Percentiles rank a stretch among this genome's conserved stretches.
These are phyloP conservation scores for Sardinella longiceps DNA, from an alignment of 2,797 vertebrate genomes.

Conservation along the genomic window DNA sequence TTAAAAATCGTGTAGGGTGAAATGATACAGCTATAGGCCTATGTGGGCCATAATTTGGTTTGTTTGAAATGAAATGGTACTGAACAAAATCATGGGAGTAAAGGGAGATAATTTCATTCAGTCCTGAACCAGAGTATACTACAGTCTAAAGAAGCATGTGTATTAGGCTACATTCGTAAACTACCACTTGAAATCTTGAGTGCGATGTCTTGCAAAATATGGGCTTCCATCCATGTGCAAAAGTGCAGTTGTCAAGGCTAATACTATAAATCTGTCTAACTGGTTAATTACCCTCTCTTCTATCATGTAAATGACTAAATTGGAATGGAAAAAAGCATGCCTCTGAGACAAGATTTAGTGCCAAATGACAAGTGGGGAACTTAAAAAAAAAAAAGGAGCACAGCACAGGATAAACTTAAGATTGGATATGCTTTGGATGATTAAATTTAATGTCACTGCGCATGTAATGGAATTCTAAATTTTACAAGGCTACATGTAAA, in stretches of 20 bases:
- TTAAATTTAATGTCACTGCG: not conserved
- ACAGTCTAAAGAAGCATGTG: not conserved
- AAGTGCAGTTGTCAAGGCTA: conserved; percentile 77
- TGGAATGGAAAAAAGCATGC: conserved; percentile 59
- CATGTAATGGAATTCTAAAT: not conserved
- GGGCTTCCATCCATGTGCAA: conserved; percentile 69
- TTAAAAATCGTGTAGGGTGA: not conserved
- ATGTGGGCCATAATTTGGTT: not conserved
- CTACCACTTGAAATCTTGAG: conserved; percentile 38
- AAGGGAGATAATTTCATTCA: not conserved
- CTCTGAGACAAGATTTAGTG: conserved; percentile 62
- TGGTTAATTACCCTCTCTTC: conserved; percentile 47
- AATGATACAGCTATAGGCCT: not conserved
- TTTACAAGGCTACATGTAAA: not conserved
- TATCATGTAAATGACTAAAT: conserved; percentile 60
- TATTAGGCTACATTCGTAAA: conserved; percentile 45
- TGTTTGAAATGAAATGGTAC: not conserved
- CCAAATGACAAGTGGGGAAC: not conserved
- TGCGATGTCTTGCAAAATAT: conserved; percentile 56
- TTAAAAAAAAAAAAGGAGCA: not conserved
- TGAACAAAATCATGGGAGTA: not conserved
- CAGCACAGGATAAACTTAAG: no score
- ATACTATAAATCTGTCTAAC: conserved; percentile 75
- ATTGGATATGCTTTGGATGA: not conserved
- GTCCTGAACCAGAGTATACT: not conserved